A percentile compares a stretch with the other conserved stretches of the same genome.
Evolutionary conservation across 2,888 invertebrate genomes (phyloP).

Genomic region (Leucozona laternaria): DNA sequence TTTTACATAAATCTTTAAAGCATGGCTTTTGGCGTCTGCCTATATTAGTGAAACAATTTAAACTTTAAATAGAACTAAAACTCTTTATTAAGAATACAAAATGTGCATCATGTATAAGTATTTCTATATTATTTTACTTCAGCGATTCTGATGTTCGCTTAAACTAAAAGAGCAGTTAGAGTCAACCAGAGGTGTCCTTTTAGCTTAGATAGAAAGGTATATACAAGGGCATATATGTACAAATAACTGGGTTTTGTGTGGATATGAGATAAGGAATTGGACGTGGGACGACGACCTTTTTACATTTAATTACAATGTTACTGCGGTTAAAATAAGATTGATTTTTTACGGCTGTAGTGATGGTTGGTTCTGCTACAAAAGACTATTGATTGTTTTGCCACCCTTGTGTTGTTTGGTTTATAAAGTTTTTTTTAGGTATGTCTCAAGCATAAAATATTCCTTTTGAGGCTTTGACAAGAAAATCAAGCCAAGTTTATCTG

Average conservation of each 20-base stretch:
- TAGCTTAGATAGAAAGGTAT: not conserved
- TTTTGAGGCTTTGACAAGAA: not conserved
- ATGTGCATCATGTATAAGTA: too few relatives aligned
- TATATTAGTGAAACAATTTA: too few relatives aligned
- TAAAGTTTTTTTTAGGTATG: conserved; percentile 5
- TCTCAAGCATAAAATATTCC: not conserved
- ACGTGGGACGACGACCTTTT: conserved; percentile 25
- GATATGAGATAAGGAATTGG: not conserved
- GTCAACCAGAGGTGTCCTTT: not conserved
- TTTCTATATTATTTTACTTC: too few relatives aligned
- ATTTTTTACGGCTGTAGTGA: conserved; percentile 13
- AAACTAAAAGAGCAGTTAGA: not conserved
- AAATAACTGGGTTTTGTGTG: conserved; percentile 8
- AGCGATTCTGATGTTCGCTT: too few relatives aligned
- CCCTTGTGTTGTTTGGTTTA: conserved; percentile 3
- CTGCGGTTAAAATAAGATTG: conserved; percentile 24
- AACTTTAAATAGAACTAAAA: too few relatives aligned
- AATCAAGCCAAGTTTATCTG: not conserved
- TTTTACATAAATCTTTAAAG: too few relatives aligned
- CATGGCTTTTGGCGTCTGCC: too few relatives aligned
- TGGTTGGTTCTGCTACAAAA: conserved; percentile 3
- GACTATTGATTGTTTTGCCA: conserved; percentile 28
- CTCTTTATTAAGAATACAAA: too few relatives aligned
- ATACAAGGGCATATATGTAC: too few relatives aligned
- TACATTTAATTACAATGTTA: conserved; percentile 47